Evolutionary conservation across 2,113 vertebrate genomes (phyloP), one percentile per base, ranked within the genome.

Genomic region (Rhynchomys soricoides): DNA sequence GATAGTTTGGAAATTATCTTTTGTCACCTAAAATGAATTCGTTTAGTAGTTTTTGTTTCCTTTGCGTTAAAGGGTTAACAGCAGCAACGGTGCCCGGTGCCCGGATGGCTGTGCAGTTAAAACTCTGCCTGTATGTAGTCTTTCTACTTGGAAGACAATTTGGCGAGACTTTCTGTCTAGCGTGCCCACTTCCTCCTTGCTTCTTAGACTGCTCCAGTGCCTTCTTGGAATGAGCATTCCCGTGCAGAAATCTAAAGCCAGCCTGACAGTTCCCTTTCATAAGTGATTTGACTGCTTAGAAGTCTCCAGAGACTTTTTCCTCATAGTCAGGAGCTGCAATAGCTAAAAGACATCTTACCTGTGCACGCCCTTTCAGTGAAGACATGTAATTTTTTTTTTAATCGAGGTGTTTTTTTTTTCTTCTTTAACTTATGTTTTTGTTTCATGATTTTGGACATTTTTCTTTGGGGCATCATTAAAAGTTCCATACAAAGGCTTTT

Each of bases 111-210:
- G 8, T 52, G 89, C 81, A 62, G 52, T 64, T 75, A 55, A 79
- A 95, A 75, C 16, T 45, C 55, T 48, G 59, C 77, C n/a, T 71
- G 21, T 85, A 6, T 71, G 21, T 85, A 6, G 55, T 52, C 55
- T 95, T 81, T 71, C 62, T 83, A 59, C 29, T 85, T 62, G 70
- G 55, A 92, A 95, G 40, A 70, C 31, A 64, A 9, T 82, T 92
- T 92, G 71, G 59, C 31, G 34, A 55, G 90, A 73, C 45, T 73
- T 26, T 68, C 34, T 70, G 52, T 64, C 37, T 94, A 50, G 37
- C 26, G 29, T 59, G 52, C 64, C 26, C 7, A 57, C 8, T 71
- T 68, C 43, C 89, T 34, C 74, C 24, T 52, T 78, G 81, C 78
- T 15, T 43, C 89, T 57, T 86, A 70, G 12, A 11, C n/a, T 94